These are phyloP conservation scores for Siderastrea siderea DNA, from an alignment of 92 coral and sea anemone species.

Conservation along the genomic window DNA sequence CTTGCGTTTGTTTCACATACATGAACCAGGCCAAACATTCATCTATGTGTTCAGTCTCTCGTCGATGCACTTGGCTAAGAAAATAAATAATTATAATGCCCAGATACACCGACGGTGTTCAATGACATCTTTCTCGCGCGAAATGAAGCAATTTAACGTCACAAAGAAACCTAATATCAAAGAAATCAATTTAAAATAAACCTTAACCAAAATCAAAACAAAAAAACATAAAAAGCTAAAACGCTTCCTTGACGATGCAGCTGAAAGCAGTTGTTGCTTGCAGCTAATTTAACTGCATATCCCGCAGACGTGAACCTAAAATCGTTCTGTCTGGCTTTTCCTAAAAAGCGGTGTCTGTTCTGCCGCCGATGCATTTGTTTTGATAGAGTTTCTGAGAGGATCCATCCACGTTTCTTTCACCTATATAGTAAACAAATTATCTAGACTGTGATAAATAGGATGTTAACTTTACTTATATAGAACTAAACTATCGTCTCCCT, in stretches of 20 bases:
- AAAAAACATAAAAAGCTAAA: slow-evolving; percentile 12
- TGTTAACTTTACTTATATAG: neutral
- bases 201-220: neutral
- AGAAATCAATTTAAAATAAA: neutral
- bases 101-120: neutral
- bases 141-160: neutral
- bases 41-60: neutral
- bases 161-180: neutral
- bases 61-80: slow-evolving; percentile 1
- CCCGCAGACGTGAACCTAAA: no score
- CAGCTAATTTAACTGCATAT: neutral
- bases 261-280: neutral
- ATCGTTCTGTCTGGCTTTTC: neutral
- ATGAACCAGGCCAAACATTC: neutral
- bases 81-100: slow-evolving; percentile 10
- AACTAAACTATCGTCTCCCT: slow-evolving; percentile 80
- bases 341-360: neutral
- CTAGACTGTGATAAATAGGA: slow-evolving; percentile 14
- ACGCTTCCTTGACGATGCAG: slow-evolving; percentile 9
- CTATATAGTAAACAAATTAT: neutral
- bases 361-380: neutral
- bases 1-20: neutral
- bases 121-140: neutral
- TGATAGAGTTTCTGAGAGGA: neutral
- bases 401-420: neutral